Conservation (phyloP, 2,797 vertebrate species). For the Myotis planiceps region DNA sequence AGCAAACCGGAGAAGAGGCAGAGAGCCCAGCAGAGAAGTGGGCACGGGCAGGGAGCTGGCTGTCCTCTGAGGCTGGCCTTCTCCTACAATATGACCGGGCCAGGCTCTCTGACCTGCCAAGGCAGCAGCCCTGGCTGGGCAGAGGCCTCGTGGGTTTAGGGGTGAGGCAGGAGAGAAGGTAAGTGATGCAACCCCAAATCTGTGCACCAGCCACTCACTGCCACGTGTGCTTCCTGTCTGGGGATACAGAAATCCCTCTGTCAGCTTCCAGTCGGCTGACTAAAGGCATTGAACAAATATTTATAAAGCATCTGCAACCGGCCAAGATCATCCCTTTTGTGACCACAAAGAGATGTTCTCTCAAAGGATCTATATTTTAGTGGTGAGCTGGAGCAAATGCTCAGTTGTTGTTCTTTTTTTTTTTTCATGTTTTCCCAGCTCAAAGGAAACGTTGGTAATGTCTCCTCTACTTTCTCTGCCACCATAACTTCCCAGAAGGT, state of each 20-base stretch:
- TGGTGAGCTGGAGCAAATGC: not conserved
- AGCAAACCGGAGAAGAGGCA: not conserved
- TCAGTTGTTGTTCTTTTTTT: not conserved
- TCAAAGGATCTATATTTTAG: not conserved
- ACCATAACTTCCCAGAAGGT: not conserved
- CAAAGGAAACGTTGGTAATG: not conserved
- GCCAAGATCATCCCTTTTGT: not conserved
- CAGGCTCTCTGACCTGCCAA: not conserved
- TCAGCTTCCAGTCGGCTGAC: not conserved
- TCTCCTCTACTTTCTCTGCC: not conserved
- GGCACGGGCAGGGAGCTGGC: not conserved
- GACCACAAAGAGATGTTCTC: not conserved
- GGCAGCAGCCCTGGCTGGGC: not conserved
- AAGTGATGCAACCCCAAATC: not conserved
- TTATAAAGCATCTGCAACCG: not conserved
- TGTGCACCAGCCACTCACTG: not conserved
- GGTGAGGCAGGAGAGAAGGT: not conserved
- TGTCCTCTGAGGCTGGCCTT: not conserved
- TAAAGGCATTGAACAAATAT: not conserved
- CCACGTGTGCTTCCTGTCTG: not conserved
- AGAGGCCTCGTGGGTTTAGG: fast-evolving
- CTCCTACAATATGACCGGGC: not conserved
- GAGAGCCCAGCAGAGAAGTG: not conserved
- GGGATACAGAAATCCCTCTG: not conserved
- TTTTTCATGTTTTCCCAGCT: not conserved